These are phyloP conservation scores for Solenopsis fugax DNA, from an alignment of 1,140 invertebrate species.

Conservation along the genomic window DNA sequence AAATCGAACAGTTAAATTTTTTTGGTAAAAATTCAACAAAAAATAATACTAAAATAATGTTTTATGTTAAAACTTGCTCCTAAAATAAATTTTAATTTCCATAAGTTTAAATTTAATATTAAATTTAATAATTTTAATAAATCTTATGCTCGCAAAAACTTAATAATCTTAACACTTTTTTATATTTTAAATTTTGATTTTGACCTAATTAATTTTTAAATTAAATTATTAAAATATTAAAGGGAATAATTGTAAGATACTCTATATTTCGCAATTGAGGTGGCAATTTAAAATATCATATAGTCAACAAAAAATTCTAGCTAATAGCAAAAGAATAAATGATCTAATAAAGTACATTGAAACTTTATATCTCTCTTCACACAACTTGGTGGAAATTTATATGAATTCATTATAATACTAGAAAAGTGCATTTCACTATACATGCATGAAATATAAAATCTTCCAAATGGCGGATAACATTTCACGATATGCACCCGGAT, in stretches of 20 bases:
- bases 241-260: background rate
- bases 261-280: background rate
- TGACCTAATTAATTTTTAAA: background rate
- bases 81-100: background rate
- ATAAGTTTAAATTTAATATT: background rate
- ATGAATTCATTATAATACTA: background rate
- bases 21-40: background rate
- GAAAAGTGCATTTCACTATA: slow-evolving; percentile 4
- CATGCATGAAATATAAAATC: slow-evolving; percentile 2
- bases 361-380: background rate
- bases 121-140: background rate
- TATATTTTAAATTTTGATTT: background rate
- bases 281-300: background rate
- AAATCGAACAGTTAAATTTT: background rate
- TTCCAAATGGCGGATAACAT: background rate
- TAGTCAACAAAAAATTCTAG: background rate
- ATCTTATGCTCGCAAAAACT: background rate
- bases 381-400: background rate
- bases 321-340: background rate
- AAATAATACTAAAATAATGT: background rate
- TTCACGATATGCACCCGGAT: background rate
- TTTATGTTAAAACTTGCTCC: background rate
- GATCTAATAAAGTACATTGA: background rate
- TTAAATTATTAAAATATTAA: background rate
- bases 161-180: background rate